Base-by-base conservation (phyloP, 2,888 invertebrate genomes). In the Agrochola lota region DNA sequence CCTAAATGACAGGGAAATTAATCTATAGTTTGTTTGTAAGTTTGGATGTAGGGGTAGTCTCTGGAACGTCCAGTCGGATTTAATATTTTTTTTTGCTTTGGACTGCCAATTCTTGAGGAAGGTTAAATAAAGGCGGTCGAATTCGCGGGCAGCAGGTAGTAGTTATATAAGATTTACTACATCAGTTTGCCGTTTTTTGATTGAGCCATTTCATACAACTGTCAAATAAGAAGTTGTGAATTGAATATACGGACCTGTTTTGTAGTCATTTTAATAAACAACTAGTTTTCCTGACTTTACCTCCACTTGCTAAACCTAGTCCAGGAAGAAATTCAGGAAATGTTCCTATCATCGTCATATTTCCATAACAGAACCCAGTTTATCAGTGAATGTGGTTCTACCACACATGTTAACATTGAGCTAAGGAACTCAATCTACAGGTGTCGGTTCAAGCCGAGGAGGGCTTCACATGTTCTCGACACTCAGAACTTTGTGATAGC, bases 381-480 rank as follows among this genome's bases (percentile, higher is more conserved):
- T 23, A 6, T 40, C 2, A 35, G 8, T 49, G 17, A 57, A 49
- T n/a, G 4, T 30, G 26, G 15, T 17, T 26, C 20, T n/a, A 20
- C 5, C 9, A 40, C n/a, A 23, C n/a, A 7, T 15, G 23, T n/a
- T 66, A 30, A 15, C 2, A n/a, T 79, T 23, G 20, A 46, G 11
- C 43, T 46, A 26, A 66, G 46, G 15, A 66, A 55, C 30, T 40
- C 11, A 66, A 74, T 76, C 84, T 78, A 86, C 77, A 80, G 72
- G 81, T 77, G 77, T 79, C 71, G n/a, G 71, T 69, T 23, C 43
- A 17, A 60, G 30, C 12, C 40, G 26, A n/a, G 40, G 26, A 67
- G 43, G 46, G 79, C 46, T 62, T 30, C 23, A 40, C 30, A n/a
- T 40, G 0, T 55, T 63, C 46, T 26, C 26, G 55, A 43, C 43